Evolutionary conservation across 2,113 vertebrate genomes (phyloP), one percentile per base, ranked within the genome.

Genomic region (Saccopteryx bilineata): DNA sequence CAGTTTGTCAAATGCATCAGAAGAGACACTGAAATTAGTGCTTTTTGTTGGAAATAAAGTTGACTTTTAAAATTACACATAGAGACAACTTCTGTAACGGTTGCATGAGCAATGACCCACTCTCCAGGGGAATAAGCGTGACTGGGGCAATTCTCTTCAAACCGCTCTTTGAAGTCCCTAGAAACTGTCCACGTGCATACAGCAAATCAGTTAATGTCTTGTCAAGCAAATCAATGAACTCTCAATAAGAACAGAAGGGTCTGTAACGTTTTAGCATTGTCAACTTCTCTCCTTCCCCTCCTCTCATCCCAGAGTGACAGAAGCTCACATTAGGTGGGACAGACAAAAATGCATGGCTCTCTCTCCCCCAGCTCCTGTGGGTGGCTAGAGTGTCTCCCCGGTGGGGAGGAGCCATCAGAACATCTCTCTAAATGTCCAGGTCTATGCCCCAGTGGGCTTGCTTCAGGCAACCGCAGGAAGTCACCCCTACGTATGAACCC

Each of bases 151-250:
- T 72, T 31, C 56, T 31, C 54, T 60, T 39, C 5, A 13, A 82
- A 31, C 18, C 18, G 13, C 1, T 6, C 2, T 3, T 21, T 5
- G 3, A 21, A 14, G 26, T 23, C 33, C 60, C 85, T 60, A 19
- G 56, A 31, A 54, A 54, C 2, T 17, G 9, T 60, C 33, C 54
- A 12, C 60, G 68, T 9, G 24, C 68, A 46, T 19, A 23, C 2
- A 31, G 68, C 24, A 31, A 72, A 21, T 1, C 18, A 12, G 9
- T 9, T 3, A 5, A 60, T 11, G 21, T 23, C 2, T 0, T 0
- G 17, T 87, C 24, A 13, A 46, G 54, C 28, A 58, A 46, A 14
- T 13, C 52, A 26, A 13, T 8, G 33, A 71, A 13, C 13, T 21
- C n/a, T 46, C 54, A 58, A 12, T 31, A 31, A 5, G 14, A 33